Base-by-base conservation (phyloP, 2,113 vertebrate species). In the Archilochus colubris region DNA sequence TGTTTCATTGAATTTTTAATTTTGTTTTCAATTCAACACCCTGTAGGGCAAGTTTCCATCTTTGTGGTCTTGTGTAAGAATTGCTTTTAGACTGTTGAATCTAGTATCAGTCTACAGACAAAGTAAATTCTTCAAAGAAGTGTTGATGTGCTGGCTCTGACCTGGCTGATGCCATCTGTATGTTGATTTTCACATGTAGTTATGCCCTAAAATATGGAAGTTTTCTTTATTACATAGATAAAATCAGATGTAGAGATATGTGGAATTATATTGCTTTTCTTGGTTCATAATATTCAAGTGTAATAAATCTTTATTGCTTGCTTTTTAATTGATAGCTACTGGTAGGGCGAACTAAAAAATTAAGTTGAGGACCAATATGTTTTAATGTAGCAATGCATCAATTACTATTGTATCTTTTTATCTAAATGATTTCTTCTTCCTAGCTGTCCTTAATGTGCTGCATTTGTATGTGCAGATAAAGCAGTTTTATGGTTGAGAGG, bases 211-310 rank as follows among this genome's bases (percentile, higher is more conserved):
- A 96, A 83, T 75, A 86, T 12, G 18, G 53, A 69, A 68, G 31
- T 84, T 86, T 95, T 93, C 48, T 81, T 86, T 74, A 89, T 94
- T 87, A 76, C 22, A 20, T 48, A 94, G 92, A 91, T 94, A 91
- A 91, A 93, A 96, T 95, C 91, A 86, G 38, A 36, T 70, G 13
- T 36, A 63, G 68, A 88, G 59, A 78, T 89, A 54, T 72, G 73
- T 75, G 68, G 73, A 64, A 86, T 69, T 83, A 62, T 81, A 86
- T 90, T 93, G 31, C 50, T 88, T 96, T 95, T 76, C 55, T 88
- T 38, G 31, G 33, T 67, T 16, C 57, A 23, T 57, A 31, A 12
- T 88, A 76, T 75, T 90, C 16, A 54, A n/a, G 7, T 83, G 11
- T 86, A 88, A 85, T 68, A 57, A 74, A 57, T 63, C 50, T 93